Evolutionary conservation across 2,888 invertebrate species (phyloP).

Genomic region (Criorhina ranunculi): DNA sequence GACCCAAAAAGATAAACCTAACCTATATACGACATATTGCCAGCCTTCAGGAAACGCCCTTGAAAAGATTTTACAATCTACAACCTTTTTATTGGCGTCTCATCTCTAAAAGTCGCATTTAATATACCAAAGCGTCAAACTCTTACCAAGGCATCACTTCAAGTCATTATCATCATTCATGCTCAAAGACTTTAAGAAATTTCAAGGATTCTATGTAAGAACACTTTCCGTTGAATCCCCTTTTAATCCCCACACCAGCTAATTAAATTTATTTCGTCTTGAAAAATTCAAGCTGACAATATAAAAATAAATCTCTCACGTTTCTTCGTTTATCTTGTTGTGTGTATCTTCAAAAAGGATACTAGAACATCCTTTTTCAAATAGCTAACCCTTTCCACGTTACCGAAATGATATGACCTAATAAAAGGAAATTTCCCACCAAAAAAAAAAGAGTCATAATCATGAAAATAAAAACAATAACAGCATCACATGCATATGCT

Average conservation of each 20-base stretch:
- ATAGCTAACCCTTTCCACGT: not conserved
- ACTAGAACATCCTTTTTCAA: not conserved
- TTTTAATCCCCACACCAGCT: not conserved
- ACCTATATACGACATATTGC: too few species aligned
- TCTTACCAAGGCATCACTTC: too few species aligned
- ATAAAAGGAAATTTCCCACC: conserved; percentile 17
- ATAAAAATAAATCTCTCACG: conserved; percentile 30
- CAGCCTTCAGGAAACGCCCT: too few species aligned
- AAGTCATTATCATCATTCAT: not conserved
- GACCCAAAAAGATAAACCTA: too few species aligned
- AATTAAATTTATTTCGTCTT: conserved; percentile 7
- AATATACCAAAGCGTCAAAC: too few species aligned
- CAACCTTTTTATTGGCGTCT: not conserved
- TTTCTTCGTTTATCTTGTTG: conserved; percentile 4
- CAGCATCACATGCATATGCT: not conserved
- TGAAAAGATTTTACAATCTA: too few species aligned
- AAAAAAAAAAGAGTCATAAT: conserved; percentile 20
- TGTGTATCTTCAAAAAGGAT: not conserved
- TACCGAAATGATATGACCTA: not conserved
- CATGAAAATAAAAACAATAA: conserved; percentile 7
- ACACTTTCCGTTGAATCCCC: not conserved
- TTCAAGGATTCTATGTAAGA: not conserved
- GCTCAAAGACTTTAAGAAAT: not conserved
- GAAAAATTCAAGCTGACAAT: conserved; percentile 14
- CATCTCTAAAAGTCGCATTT: not conserved